Percentiles rank a stretch among this genome's conserved stretches.
phyloP scores from a whole-genome alignment of 2,888 invertebrate species.

The Encarsia formosa region DNA sequence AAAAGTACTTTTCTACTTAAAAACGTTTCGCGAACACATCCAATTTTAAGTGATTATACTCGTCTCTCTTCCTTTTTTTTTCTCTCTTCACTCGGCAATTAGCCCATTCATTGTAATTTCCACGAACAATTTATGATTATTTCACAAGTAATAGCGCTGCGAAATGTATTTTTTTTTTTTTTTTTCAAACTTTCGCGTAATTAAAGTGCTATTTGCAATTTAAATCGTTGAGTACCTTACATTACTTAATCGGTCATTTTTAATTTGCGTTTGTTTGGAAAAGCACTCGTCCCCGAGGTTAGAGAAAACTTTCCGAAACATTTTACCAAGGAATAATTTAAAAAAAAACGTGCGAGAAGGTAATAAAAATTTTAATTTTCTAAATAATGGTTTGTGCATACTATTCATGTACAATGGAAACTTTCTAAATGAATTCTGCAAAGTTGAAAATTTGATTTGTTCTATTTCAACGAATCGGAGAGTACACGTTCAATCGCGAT shows the following conservation, averaged over 20 bases:
- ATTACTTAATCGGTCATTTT: conserved; percentile 13
- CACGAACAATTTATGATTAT: conserved; percentile 13
- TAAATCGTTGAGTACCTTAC: conserved; percentile 2
- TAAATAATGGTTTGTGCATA: no score
- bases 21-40: conserved; percentile 5
- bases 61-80: background rate
- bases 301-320: no score
- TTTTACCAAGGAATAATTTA: no score
- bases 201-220: conserved; percentile 16
- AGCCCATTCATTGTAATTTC: conserved; percentile 10
- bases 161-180: background rate
- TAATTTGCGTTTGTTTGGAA: no score
- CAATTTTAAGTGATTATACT: conserved; percentile 10
- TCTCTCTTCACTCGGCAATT: conserved; percentile 3
- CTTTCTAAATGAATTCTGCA: no score
- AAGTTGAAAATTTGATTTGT: no score
- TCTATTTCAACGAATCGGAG: conserved; percentile 13
- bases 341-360: background rate
- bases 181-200: conserved; percentile 1
- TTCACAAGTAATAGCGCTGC: conserved; percentile 8
- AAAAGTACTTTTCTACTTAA: conserved; percentile 1
- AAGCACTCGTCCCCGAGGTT: no score
- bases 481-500: conserved; percentile 12
- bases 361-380: no score
- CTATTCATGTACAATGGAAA: no score